Evolutionary conservation across 2,797 vertebrate species (phyloP).

Genomic region (Poecilia wingei): DNA sequence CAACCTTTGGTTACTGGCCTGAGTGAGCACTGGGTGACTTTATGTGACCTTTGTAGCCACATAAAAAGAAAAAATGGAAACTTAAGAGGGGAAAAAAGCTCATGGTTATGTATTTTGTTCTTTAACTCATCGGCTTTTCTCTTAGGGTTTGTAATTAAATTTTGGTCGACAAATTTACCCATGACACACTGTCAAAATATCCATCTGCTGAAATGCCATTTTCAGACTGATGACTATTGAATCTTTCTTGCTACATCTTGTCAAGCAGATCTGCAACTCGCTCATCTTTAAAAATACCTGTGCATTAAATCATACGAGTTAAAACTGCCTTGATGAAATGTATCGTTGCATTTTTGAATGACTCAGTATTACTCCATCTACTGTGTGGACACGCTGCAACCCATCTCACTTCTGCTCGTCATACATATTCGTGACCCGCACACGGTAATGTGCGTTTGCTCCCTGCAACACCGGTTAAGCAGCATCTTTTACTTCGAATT

Average conservation of each 20-base stretch:
- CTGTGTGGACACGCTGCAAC: conserved; percentile 31
- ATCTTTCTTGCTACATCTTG: not conserved
- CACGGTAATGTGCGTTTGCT: conserved; percentile 10
- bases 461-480: conserved; percentile 27
- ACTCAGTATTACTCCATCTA: not conserved
- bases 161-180: not conserved
- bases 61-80: not conserved
- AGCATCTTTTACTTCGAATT: conserved; percentile 32
- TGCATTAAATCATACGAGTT: not conserved
- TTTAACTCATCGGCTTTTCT: not conserved
- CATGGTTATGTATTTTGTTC: not conserved
- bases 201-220: not conserved
- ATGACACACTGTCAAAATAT: not conserved
- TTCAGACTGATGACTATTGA: not conserved
- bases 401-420: conserved; percentile 11
- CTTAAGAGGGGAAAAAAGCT: no score
- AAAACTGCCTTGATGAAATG: not conserved
- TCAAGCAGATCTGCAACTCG: not conserved
- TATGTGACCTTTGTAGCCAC: not conserved
- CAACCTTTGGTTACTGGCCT: not conserved
- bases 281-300: not conserved
- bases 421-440: conserved; percentile 1
- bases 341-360: conserved; percentile 11
- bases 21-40: not conserved
- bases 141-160: not conserved